These are phyloP conservation scores for Apis mellifera DNA, from an alignment of 1,140 invertebrate genomes.

Conservation along the genomic window DNA sequence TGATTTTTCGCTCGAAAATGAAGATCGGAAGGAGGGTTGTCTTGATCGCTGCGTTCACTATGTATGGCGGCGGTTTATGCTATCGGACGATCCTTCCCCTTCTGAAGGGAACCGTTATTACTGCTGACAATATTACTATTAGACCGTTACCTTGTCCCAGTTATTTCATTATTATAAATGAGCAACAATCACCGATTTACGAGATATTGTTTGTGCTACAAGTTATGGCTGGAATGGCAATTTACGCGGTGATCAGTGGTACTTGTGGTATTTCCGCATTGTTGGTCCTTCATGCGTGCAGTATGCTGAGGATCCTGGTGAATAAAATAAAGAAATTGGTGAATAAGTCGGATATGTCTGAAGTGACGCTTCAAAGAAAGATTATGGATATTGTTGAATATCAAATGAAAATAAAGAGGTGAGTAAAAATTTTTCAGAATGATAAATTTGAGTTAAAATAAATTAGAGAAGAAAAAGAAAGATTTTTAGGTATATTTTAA, in stretches of 20 bases:
- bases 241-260: constrained; percentile 38
- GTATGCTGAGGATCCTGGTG: constrained; percentile 48
- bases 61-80: constrained; percentile 58
- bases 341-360: neutral
- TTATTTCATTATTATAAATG: constrained; percentile 52
- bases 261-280: constrained; percentile 47
- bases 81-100: constrained; percentile 57
- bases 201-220: constrained; percentile 60
- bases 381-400: constrained; percentile 44
- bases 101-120: constrained; percentile 43
- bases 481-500: neutral
- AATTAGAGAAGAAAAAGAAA: neutral
- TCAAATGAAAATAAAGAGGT: constrained; percentile 47
- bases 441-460: too few species aligned
- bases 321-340: constrained; percentile 38
- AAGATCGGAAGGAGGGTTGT: constrained; percentile 45
- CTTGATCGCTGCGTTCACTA: constrained; percentile 36
- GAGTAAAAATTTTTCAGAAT: neutral
- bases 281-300: constrained; percentile 57
- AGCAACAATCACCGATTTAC: constrained; percentile 42
- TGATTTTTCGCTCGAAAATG: constrained; percentile 47
- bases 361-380: neutral
- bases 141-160: constrained; percentile 47
- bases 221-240: constrained; percentile 44
- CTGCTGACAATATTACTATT: constrained; percentile 44